Base-by-base conservation (phyloP, 2,797 vertebrate genomes). In the Sphenodon punctatus region DNA sequence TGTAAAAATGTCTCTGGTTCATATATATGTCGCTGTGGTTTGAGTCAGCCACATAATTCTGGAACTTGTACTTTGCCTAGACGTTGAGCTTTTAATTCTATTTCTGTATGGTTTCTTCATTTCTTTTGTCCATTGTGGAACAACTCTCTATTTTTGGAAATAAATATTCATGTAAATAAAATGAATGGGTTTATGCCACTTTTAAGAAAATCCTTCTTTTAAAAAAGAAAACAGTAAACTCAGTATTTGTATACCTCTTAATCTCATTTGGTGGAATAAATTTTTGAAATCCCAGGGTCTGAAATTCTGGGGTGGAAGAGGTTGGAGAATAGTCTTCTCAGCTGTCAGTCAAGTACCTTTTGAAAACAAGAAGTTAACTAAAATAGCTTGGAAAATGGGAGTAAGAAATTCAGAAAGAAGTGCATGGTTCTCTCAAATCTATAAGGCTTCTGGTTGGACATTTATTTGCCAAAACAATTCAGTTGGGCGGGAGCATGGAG, bases 161-260 rank as follows among this genome's bases (percentile, higher is more conserved):
- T 93, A 88, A 92, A 95, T 90, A 84, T 90, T 84, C 83, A 93
- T 92, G 89, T 90, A 92, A 91, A 93, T 92, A 92, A 94, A 91
- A 89, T 65, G 42, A 87, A 89, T 92, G 83, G 93, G 80, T 92
- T 93, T 95, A 93, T 93, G 90, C 93, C 86, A 94, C 89, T 88
- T 88, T 90, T 30, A 90, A 93, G 90, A 93, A 95, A 93, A 94
- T 91, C 91, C 88, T 90, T 94, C 80, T 76, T 93, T 85, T 93
- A 91, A 84, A 92, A 84, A 34, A 32, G 10, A 59, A 69, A 61
- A n/a, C n/a, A n/a, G n/a, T 75, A 71, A 66, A 19, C 64, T 85
- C 81, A 91, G 77, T 68, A 78, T n/a, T 88, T 91, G 90, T 92
- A 88, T 85, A 87, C 92, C 85, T 78, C 92, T 82, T 90, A 87